Evolutionary conservation across 2,797 vertebrate genomes (phyloP).

Genomic region (Clangula hyemalis): DNA sequence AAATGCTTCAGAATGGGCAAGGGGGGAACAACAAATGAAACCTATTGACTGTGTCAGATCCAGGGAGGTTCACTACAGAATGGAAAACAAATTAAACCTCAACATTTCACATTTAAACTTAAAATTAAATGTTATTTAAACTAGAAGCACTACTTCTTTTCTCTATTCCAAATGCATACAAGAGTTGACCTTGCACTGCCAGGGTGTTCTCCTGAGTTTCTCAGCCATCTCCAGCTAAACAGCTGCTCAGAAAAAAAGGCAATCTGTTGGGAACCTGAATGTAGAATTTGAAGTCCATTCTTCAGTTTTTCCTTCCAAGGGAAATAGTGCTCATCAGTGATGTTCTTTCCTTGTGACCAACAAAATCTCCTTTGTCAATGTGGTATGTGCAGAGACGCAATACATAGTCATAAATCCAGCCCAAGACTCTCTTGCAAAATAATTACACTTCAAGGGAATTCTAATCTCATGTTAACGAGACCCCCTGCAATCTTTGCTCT

Average conservation of each 20-base stretch:
- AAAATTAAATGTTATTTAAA: not conserved
- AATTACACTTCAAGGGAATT: slow-evolving; percentile 72
- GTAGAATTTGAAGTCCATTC: not conserved
- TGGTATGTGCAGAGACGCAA: not conserved
- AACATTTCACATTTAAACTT: not conserved
- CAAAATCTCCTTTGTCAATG: slow-evolving; percentile 18
- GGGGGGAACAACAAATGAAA: not conserved
- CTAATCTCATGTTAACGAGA: slow-evolving; percentile 74
- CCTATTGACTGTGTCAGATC: not conserved
- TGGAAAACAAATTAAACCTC: not conserved
- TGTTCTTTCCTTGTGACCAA: not conserved
- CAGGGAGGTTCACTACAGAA: not conserved
- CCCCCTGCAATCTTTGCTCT: slow-evolving; percentile 63
- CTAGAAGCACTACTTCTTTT: not conserved
- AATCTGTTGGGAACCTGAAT: not conserved
- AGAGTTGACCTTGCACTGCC: not conserved
- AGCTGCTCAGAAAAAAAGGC: not conserved
- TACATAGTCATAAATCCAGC: slow-evolving; percentile 24
- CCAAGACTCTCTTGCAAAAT: slow-evolving; percentile 51
- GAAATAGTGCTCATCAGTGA: not conserved
- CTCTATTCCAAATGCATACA: fast-evolving
- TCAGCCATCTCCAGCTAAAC: not conserved
- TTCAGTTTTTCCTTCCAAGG: not conserved
- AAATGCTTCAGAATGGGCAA: not conserved
- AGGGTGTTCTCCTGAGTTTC: not conserved